phyloP scores from a whole-genome alignment of 64 coral and sea anemone species.

The Stichodactyla mertensii region DNA sequence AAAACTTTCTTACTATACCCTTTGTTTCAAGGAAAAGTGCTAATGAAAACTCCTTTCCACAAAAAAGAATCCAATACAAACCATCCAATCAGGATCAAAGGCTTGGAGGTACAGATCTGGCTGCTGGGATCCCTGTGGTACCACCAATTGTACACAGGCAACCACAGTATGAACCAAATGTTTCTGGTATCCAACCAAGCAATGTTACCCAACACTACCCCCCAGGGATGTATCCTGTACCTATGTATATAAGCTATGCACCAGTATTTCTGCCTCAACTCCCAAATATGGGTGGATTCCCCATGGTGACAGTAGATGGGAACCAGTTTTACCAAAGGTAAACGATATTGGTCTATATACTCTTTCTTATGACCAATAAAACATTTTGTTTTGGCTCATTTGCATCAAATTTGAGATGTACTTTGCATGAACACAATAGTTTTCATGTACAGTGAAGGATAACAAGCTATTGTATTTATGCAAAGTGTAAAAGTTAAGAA shows the following conservation, averaged over 20 bases:
- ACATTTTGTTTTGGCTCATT: no score
- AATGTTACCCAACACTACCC: slow-evolving; percentile 17
- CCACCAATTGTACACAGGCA: neutral
- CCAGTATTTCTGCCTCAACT: slow-evolving; percentile 12
- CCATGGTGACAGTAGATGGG: neutral
- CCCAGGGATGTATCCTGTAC: slow-evolving; percentile 44
- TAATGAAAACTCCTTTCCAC: neutral
- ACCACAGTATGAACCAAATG: neutral
- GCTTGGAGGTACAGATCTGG: neutral
- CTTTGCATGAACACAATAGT: no score
- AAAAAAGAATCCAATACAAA: neutral
- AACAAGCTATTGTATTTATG: no score
- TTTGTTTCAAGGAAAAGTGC: neutral
- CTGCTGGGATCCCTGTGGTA: neutral
- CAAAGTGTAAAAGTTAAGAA: no score
- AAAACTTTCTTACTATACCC: neutral
- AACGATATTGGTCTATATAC: neutral
- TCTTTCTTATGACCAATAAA: no score
- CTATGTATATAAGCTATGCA: slow-evolving; percentile 45
- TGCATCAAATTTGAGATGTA: no score
- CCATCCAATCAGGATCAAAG: neutral
- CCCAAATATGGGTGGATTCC: neutral
- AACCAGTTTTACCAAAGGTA: neutral
- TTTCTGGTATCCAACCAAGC: neutral
- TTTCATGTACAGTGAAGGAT: no score